Percentiles rank a stretch among this genome's conserved stretches.
phyloP scores from a whole-genome alignment of 2,113 vertebrate genomes.

The Pluvialis apricaria region DNA sequence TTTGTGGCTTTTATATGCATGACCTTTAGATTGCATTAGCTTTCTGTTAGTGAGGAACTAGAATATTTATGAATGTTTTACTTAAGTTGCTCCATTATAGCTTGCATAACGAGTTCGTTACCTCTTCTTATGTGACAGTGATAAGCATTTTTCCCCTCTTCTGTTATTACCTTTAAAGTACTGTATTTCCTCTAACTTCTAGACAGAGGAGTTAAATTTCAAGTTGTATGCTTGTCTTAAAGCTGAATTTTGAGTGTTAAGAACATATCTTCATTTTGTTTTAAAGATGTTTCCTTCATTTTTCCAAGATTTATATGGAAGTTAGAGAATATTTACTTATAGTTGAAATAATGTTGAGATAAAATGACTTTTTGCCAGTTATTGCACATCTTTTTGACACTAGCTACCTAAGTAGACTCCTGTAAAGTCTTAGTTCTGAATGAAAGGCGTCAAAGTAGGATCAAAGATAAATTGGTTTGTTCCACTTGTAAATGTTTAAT shows the following conservation, averaged over 20 bases:
- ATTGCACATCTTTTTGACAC: neutral
- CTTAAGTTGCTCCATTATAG: neutral
- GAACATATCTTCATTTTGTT: too few species aligned
- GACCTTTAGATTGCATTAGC: neutral
- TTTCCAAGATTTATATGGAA: neutral
- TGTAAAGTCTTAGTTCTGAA: neutral
- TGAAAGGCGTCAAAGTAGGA: neutral
- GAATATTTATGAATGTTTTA: slow-evolving; percentile 48
- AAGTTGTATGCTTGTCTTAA: neutral
- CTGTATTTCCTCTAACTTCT: neutral
- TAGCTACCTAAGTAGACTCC: neutral
- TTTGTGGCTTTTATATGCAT: neutral
- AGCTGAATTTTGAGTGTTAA: neutral
- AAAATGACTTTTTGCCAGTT: neutral
- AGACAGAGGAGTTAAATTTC: neutral
- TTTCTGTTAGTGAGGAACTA: slow-evolving; percentile 13
- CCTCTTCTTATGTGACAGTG: slow-evolving; percentile 32
- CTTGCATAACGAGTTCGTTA: slow-evolving; percentile 7
- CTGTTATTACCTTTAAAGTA: neutral
- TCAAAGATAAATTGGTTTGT: neutral
- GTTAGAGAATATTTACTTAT: neutral
- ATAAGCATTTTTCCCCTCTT: slow-evolving; percentile 8
- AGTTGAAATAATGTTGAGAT: neutral
- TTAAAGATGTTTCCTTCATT: neutral
- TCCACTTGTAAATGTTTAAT: neutral